Percentiles rank a stretch among this genome's conserved stretches.
Conservation (phyloP, 2,888 invertebrate species). For the Argyresthia albistria region DNA sequence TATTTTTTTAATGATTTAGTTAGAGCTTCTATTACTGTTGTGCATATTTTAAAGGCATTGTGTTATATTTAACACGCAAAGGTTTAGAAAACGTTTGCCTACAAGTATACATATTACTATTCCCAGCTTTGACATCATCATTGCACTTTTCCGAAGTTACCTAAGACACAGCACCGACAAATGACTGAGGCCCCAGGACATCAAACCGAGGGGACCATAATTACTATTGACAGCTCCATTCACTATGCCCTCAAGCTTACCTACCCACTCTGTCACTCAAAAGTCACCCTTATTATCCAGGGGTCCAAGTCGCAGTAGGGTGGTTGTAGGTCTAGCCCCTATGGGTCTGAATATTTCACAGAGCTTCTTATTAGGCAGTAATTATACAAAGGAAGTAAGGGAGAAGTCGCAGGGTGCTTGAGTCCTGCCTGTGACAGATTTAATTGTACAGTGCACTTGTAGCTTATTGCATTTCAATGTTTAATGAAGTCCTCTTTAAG, state of each 20-base stretch:
- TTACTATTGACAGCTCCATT: conserved; percentile 50
- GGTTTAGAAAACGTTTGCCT: too few species aligned
- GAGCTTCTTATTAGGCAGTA: conserved; percentile 57
- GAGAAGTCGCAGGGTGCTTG: conserved; percentile 2
- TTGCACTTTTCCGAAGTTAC: background rate
- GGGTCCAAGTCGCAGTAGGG: background rate
- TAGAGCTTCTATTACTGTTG: too few species aligned
- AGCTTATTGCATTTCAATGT: background rate
- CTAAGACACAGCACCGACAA: background rate
- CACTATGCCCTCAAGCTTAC: conserved; percentile 18
- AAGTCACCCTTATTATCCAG: background rate
- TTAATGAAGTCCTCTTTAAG: background rate
- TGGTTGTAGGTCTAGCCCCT: conserved; percentile 15
- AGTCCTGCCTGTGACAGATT: background rate
- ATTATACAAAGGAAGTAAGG: conserved; percentile 60
- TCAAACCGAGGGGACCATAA: conserved; percentile 31
- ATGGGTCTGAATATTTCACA: conserved; percentile 48
- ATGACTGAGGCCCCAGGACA: conserved; percentile 13
- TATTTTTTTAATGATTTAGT: too few species aligned
- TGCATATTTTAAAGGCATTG: too few species aligned
- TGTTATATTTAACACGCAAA: too few species aligned
- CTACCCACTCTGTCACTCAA: background rate
- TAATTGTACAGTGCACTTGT: background rate
- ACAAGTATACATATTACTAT: too few species aligned
- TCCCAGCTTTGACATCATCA: background rate